A percentile compares a stretch with the other conserved stretches of the same genome.
phyloP scores from a whole-genome alignment of 2,113 vertebrate genomes.

The Grantiella picta region DNA sequence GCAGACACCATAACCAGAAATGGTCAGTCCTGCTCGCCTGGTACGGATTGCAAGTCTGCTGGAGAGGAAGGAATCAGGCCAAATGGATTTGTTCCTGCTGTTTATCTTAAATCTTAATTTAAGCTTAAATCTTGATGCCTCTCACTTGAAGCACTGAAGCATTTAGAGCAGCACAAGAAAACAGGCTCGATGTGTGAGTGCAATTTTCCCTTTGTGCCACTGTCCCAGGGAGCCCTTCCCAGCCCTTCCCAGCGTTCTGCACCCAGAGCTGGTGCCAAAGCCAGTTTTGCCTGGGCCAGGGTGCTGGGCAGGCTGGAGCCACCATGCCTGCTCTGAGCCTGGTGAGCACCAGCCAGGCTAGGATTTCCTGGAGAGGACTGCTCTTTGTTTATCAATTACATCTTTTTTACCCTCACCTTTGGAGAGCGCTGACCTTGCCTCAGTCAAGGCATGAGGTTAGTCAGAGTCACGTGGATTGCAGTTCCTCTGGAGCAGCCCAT shows the following conservation, averaged over 20 bases:
- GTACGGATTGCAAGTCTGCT: background rate
- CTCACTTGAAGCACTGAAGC: background rate
- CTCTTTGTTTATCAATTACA: background rate
- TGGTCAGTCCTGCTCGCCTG: background rate
- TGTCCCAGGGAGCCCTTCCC: background rate
- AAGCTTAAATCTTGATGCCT: background rate
- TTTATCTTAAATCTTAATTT: background rate
- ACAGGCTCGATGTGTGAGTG: background rate
- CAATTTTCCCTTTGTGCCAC: background rate
- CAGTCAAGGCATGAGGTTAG: accelerated
- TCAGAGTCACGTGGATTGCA: accelerated
- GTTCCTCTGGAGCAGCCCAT: accelerated
- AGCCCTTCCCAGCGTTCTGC: conserved; percentile 9
- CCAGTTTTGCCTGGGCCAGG: conserved; percentile 17
- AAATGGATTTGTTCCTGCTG: background rate
- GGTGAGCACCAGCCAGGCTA: accelerated
- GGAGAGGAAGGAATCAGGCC: background rate
- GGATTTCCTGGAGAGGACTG: background rate
- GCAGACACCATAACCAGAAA: background rate
- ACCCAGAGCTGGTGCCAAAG: conserved; percentile 3
- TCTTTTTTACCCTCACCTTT: background rate
- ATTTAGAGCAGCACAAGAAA: background rate
- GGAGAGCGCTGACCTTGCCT: background rate
- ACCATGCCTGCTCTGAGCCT: background rate
- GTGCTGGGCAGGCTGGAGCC: conserved; percentile 41